phyloP scores from a whole-genome alignment of 1,140 invertebrate genomes.

The Probaryconus sp. region DNA sequence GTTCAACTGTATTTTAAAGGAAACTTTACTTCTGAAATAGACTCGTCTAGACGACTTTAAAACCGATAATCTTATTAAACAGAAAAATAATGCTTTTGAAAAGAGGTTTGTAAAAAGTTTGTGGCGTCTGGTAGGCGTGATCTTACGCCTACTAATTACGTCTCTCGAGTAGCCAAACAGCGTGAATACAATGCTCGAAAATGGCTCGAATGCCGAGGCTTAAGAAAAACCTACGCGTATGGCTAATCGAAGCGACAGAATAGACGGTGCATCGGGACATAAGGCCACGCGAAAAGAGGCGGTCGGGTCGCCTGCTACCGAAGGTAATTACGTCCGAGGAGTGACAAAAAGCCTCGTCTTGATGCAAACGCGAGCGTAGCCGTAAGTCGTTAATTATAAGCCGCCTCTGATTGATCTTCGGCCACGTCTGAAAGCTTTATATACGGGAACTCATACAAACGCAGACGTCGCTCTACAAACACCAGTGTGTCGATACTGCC shows the following conservation, averaged over 20 bases:
- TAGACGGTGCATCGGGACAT: conserved; percentile 50
- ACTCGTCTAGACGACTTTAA: too few species aligned
- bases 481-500: conserved; percentile 70
- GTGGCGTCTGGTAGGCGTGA: conserved; percentile 74
- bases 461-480: conserved; percentile 62
- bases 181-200: conserved; percentile 57
- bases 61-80: conserved; percentile 53
- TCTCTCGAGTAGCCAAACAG: conserved; percentile 66
- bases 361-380: conserved; percentile 74
- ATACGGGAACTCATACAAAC: conserved; percentile 9
- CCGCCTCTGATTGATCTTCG: conserved; percentile 77
- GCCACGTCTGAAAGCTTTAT: conserved; percentile 35
- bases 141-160: conserved; percentile 78
- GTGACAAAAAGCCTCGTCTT: conserved; percentile 77
- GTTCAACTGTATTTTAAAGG: too few species aligned
- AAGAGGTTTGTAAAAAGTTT: conserved; percentile 38
- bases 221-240: conserved; percentile 72
- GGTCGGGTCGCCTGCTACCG: conserved; percentile 63
- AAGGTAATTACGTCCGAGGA: conserved; percentile 73
- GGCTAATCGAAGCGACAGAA: conserved; percentile 71
- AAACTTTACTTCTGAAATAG: too few species aligned
- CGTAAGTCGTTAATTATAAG: conserved; percentile 78
- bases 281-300: conserved; percentile 55
- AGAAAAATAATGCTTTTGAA: conserved; percentile 23
- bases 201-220: conserved; percentile 49